Conservation (phyloP, 2,888 invertebrate species). For the Embidobia sp. region DNA sequence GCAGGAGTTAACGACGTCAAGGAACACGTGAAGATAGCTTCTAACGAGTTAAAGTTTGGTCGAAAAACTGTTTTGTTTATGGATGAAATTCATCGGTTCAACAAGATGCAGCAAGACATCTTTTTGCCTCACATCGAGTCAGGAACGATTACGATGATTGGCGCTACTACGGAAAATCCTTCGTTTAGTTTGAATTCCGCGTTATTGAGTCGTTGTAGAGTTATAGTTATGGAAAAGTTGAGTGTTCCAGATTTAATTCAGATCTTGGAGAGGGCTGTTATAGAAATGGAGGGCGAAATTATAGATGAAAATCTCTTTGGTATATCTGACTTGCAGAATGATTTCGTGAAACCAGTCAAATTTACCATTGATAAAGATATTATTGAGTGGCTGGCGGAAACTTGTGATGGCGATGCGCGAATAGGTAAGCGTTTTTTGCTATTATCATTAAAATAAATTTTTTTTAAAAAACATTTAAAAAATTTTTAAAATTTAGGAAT, state of each 20-base stretch:
- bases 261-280: conserved; percentile 85
- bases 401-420: conserved; percentile 92
- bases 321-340: conserved; percentile 2
- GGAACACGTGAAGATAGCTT: conserved; percentile 87
- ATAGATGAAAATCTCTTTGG: background rate
- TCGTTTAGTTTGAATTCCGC: conserved; percentile 92
- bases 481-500: no score
- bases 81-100: conserved; percentile 94
- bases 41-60: conserved; percentile 87
- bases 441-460: no score
- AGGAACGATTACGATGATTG: conserved; percentile 89
- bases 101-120: conserved; percentile 91
- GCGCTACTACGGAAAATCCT: conserved; percentile 95
- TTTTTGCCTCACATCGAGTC: conserved; percentile 91
- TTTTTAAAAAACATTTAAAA: no score
- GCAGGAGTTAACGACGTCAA: conserved; percentile 90
- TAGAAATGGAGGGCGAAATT: conserved; percentile 76
- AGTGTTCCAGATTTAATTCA: conserved; percentile 83
- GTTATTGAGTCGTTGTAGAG: conserved; percentile 89
- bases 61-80: conserved; percentile 90
- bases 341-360: conserved; percentile 46
- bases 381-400: conserved; percentile 87
- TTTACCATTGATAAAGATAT: conserved; percentile 84
- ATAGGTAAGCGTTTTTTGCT: conserved; percentile 70
- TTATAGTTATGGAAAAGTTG: conserved; percentile 89